Percentiles rank a stretch among this genome's conserved stretches.
Conservation (phyloP, 2,888 invertebrate genomes). For the Drosophila pseudotakahashii region DNA sequence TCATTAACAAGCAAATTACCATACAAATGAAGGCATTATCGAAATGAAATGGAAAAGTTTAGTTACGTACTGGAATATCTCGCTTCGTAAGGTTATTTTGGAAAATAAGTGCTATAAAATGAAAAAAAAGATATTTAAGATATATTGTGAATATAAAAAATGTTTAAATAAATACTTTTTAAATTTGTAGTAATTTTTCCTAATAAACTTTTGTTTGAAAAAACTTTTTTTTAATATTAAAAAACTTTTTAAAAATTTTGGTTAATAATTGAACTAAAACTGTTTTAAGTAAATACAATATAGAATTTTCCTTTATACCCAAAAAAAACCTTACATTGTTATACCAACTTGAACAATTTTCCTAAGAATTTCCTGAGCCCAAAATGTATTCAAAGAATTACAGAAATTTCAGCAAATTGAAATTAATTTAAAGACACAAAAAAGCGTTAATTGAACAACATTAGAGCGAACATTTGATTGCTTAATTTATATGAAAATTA, state of each 20-base stretch:
- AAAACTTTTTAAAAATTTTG: too few relatives aligned
- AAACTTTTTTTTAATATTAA: too few relatives aligned
- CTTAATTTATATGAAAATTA: conserved; percentile 84
- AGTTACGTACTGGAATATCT: neutral
- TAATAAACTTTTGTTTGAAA: too few relatives aligned
- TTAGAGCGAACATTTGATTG: conserved; percentile 81
- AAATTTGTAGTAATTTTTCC: too few relatives aligned
- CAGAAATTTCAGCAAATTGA: conserved; percentile 35
- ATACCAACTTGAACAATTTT: neutral
- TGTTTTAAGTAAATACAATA: too few relatives aligned
- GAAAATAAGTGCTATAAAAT: too few relatives aligned
- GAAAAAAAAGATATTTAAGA: too few relatives aligned
- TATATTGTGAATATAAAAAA: too few relatives aligned
- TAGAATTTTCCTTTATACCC: too few relatives aligned
- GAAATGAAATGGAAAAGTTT: neutral
- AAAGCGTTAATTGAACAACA: conserved; percentile 82
- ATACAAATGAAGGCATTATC: conserved; percentile 5
- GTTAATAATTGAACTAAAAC: too few relatives aligned
- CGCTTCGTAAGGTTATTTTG: neutral
- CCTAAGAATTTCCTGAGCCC: neutral
- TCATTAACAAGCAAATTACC: conserved; percentile 28
- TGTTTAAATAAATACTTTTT: too few relatives aligned
- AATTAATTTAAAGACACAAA: conserved; percentile 65
- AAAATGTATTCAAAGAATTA: neutral
- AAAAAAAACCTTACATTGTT: too few relatives aligned